Evolutionary conservation across 2,797 vertebrate species (phyloP).

Genomic region (Distichodus sexfasciatus): DNA sequence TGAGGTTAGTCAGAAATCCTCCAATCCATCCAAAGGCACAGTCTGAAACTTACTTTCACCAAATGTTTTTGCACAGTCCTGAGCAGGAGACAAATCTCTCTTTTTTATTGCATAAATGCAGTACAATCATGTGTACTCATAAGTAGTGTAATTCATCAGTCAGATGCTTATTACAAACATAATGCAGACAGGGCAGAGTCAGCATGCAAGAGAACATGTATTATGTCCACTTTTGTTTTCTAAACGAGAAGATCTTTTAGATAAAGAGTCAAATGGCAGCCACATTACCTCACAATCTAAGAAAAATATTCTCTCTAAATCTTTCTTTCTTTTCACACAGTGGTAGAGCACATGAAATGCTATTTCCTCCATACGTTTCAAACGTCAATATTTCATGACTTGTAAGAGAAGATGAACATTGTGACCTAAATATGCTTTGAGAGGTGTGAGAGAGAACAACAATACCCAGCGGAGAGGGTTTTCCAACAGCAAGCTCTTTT

Average conservation of each 20-base stretch:
- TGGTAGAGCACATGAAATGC: not conserved
- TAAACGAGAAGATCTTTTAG: too few species aligned
- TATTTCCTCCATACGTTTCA: not conserved
- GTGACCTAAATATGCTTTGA: constrained; percentile 34
- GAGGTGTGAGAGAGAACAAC: constrained; percentile 13
- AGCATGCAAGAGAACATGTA: too few species aligned
- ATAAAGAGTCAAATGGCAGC: too few species aligned
- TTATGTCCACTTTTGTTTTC: too few species aligned
- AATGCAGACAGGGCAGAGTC: too few species aligned
- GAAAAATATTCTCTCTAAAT: not conserved
- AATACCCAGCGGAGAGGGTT: constrained; percentile 22
- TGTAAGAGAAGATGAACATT: not conserved
- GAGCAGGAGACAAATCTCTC: not conserved
- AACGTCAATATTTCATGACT: constrained; percentile 9
- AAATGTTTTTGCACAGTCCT: not conserved
- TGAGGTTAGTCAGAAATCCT: constrained; percentile 19
- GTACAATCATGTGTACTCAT: too few species aligned
- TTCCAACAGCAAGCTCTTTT: not conserved
- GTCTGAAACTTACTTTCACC: not conserved
- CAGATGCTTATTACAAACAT: too few species aligned
- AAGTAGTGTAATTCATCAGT: not conserved
- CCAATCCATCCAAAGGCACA: not conserved
- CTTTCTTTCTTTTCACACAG: not conserved
- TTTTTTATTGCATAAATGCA: too few species aligned
- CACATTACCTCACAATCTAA: not conserved